phyloP scores from a whole-genome alignment of 2,888 invertebrate genomes.

The Congeria kusceri region DNA sequence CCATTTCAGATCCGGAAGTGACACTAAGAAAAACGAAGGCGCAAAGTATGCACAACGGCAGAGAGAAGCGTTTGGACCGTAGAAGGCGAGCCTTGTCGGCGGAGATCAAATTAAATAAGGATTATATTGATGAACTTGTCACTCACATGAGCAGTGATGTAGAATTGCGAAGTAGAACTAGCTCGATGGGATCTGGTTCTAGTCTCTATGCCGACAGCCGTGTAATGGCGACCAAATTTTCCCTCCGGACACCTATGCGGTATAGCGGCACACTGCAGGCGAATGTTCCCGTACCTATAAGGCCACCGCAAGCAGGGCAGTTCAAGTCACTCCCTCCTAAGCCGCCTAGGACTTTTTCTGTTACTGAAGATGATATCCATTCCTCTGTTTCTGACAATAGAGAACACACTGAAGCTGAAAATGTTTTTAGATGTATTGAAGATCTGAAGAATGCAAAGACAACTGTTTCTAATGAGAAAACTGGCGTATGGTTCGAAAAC shows the following conservation, averaged over 20 bases:
- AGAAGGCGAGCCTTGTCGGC: slow-evolving; percentile 51
- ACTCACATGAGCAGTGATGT: not conserved
- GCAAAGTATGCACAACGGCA: slow-evolving; percentile 36
- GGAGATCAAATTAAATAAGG: slow-evolving; percentile 46
- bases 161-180: slow-evolving; percentile 1
- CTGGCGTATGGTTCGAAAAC: no score
- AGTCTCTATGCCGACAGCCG: slow-evolving; percentile 46
- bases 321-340: slow-evolving; percentile 58
- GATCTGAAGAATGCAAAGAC: slow-evolving; percentile 9
- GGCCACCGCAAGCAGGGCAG: slow-evolving; percentile 39
- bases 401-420: slow-evolving; percentile 16
- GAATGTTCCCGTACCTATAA: slow-evolving; percentile 48
- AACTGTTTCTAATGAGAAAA: no score
- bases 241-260: slow-evolving; percentile 50
- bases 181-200: slow-evolving; percentile 36
- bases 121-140: slow-evolving; percentile 17
- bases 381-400: not conserved
- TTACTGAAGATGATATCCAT: slow-evolving; percentile 37
- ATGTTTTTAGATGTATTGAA: slow-evolving; percentile 19
- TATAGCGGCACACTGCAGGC: slow-evolving; percentile 41
- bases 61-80: slow-evolving; percentile 45
- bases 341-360: slow-evolving; percentile 63
- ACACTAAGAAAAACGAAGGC: slow-evolving; percentile 23
- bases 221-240: slow-evolving; percentile 56
- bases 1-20: slow-evolving; percentile 17